A percentile compares a stretch with the other conserved stretches of the same genome.
phyloP scores from a whole-genome alignment of 2,888 invertebrate genomes.

The Plagodis pulveraria region DNA sequence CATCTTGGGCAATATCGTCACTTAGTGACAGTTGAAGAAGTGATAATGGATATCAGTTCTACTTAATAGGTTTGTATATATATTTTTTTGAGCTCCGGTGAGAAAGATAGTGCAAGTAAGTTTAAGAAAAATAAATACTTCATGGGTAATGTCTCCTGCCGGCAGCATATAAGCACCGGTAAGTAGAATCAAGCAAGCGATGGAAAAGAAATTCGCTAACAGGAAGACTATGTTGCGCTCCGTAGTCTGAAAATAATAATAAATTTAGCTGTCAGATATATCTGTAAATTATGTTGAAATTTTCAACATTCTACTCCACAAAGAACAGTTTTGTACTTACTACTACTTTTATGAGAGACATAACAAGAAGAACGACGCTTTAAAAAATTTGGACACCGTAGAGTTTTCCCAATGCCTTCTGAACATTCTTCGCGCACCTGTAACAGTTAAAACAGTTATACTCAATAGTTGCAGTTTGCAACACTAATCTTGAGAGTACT shows the following conservation, averaged over 20 bases:
- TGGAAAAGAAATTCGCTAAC: slow-evolving; percentile 48
- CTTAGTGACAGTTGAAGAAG: too few species aligned
- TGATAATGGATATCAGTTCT: too few species aligned
- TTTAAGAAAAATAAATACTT: slow-evolving; percentile 41
- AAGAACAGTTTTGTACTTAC: slow-evolving; percentile 45
- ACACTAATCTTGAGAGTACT: neutral
- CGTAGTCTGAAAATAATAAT: slow-evolving; percentile 43
- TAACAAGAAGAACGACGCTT: slow-evolving; percentile 51
- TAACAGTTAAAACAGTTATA: slow-evolving; percentile 13
- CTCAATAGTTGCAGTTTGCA: too few species aligned
- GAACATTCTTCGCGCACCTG: slow-evolving; percentile 62
- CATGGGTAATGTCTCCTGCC: slow-evolving; percentile 60
- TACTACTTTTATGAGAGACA: slow-evolving; percentile 58
- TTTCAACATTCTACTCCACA: too few species aligned
- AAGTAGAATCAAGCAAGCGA: slow-evolving; percentile 47
- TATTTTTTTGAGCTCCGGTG: too few species aligned
- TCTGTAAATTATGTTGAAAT: neutral
- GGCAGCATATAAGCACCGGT: slow-evolving; percentile 64
- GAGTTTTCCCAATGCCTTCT: slow-evolving; percentile 54
- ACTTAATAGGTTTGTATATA: too few species aligned
- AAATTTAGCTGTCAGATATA: neutral
- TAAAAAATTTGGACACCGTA: slow-evolving; percentile 64
- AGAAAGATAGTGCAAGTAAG: too few species aligned
- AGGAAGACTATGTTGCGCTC: slow-evolving; percentile 51
- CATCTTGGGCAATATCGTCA: too few species aligned